Percentiles rank a stretch among this genome's conserved stretches.
Evolutionary conservation across 2,797 vertebrate genomes (phyloP).

Genomic region (Danio kyathit): DNA sequence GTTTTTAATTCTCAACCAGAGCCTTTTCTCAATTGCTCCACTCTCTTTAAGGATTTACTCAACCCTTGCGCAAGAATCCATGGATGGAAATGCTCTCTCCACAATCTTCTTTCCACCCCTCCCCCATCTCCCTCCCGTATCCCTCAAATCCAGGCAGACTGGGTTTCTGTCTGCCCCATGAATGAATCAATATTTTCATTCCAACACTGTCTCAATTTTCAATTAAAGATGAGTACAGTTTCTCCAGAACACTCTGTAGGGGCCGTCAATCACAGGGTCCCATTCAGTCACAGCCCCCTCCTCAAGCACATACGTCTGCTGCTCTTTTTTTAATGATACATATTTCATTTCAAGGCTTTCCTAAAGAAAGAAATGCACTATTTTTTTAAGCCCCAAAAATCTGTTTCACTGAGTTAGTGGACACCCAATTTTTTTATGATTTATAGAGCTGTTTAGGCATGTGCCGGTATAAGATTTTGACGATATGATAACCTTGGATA

Average conservation of each 20-base stretch:
- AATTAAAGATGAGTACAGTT: slow-evolving; percentile 73
- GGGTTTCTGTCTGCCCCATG: slow-evolving; percentile 32
- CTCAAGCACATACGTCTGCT: slow-evolving; percentile 31
- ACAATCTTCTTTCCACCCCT: slow-evolving; percentile 31
- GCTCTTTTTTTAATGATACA: slow-evolving; percentile 31
- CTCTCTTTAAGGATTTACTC: neutral
- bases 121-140: slow-evolving; percentile 24
- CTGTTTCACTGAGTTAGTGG: slow-evolving; percentile 9
- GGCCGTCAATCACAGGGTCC: slow-evolving; percentile 51
- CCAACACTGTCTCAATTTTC: slow-evolving; percentile 80
- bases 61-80: slow-evolving; percentile 1
- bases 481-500: too few species aligned
- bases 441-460: too few species aligned
- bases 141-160: slow-evolving; percentile 32
- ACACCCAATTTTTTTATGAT: neutral
- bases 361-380: neutral
- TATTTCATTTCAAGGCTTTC: slow-evolving; percentile 20
- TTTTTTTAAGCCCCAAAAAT: neutral
- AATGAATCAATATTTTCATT: slow-evolving; percentile 82
- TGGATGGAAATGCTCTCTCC: slow-evolving; percentile 14
- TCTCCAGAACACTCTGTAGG: slow-evolving; percentile 42
- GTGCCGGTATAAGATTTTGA: too few species aligned
- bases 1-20: slow-evolving; percentile 16
- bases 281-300: neutral
- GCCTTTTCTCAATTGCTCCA: neutral